Evolutionary conservation across 2,113 vertebrate genomes (phyloP).

Genomic region (Chamaetylas fuelleborni): DNA sequence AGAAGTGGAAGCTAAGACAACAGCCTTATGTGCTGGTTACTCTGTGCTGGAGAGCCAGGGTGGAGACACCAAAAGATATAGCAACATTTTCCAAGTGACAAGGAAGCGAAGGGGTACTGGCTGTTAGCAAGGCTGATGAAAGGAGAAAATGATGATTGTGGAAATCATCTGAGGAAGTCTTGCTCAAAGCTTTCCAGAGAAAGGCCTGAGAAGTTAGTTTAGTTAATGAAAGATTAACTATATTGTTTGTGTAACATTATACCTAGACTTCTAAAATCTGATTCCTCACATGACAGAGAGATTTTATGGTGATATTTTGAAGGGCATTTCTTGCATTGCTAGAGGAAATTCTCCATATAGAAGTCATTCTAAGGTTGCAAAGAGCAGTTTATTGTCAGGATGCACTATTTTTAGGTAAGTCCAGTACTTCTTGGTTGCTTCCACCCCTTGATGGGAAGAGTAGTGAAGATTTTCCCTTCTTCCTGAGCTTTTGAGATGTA

Average conservation of each 20-base stretch:
- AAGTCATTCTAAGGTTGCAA: not conserved
- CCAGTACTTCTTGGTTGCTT: not conserved
- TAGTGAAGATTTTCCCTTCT: not conserved
- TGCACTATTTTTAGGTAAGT: not conserved
- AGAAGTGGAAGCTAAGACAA: not conserved
- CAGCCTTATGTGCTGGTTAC: not conserved
- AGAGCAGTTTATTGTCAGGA: not conserved
- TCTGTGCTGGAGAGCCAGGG: not conserved
- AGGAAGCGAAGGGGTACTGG: not conserved
- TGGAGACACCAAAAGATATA: not conserved
- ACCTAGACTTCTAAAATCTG: not conserved
- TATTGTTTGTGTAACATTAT: accelerated
- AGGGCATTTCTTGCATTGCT: not conserved
- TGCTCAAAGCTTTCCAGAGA: not conserved
- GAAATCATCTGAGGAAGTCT: not conserved
- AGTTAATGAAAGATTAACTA: not conserved
- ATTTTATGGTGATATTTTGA: not conserved
- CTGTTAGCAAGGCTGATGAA: not conserved
- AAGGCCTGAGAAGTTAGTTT: not conserved
- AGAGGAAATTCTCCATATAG: not conserved
- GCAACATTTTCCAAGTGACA: not conserved
- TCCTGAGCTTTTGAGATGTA: not conserved
- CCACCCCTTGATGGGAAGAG: not conserved
- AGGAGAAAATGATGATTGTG: not conserved
- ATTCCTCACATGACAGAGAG: not conserved